These are phyloP conservation scores for Argyra leucocephala DNA, from an alignment of 2,888 invertebrate genomes.

Conservation along the genomic window DNA sequence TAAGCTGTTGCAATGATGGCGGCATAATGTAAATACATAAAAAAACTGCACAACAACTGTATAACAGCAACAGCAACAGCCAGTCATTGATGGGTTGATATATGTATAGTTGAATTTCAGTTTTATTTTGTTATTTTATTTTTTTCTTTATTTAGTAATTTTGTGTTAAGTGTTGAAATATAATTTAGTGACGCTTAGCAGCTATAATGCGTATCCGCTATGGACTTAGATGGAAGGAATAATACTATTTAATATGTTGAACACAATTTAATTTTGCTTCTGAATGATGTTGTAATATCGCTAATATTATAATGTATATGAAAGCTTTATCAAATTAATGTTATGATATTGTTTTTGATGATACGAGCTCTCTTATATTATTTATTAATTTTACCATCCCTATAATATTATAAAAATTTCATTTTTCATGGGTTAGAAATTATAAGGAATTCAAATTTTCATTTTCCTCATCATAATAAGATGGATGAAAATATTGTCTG, in stretches of 20 bases:
- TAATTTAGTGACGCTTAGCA: constrained; percentile 5
- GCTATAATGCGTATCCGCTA: constrained; percentile 1
- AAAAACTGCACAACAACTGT: neutral
- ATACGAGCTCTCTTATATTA: too few species aligned
- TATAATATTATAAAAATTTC: neutral
- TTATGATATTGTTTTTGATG: too few species aligned
- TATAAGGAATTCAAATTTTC: neutral
- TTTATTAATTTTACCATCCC: too few species aligned
- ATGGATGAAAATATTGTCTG: too few species aligned
- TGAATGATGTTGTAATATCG: too few species aligned
- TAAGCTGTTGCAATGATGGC: neutral
- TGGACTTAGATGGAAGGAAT: neutral
- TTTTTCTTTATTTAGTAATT: neutral
- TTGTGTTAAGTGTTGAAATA: constrained; percentile 9
- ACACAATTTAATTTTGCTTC: neutral
- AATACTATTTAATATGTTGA: neutral
- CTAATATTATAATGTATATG: too few species aligned
- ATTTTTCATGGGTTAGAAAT: neutral
- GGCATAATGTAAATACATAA: neutral
- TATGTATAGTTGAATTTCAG: neutral
- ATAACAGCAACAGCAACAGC: neutral
- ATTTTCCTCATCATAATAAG: too few species aligned
- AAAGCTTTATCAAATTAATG: too few species aligned
- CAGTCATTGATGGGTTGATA: neutral
- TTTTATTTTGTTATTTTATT: neutral